Conservation (phyloP, 2,113 vertebrate genomes). For the Pseudonaja textilis region DNA sequence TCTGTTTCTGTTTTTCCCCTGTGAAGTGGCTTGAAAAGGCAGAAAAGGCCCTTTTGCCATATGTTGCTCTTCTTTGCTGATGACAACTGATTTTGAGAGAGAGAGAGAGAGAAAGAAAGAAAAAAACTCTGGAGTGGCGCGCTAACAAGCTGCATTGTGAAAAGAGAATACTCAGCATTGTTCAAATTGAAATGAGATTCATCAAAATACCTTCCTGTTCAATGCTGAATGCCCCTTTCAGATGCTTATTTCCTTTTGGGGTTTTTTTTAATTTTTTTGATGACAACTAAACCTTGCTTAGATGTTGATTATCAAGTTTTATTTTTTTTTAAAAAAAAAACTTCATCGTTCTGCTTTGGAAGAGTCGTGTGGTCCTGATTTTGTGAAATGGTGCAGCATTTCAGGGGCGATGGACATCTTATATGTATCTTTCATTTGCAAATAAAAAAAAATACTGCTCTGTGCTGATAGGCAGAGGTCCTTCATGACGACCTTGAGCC, state of each 20-base stretch:
- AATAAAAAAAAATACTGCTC: neutral
- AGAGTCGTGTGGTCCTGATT: neutral
- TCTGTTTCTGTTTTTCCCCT: neutral
- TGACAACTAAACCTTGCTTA: neutral
- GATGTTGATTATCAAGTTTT: neutral
- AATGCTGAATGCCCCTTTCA: neutral
- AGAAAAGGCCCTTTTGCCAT: neutral
- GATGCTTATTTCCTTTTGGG: neutral
- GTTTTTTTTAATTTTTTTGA: neutral
- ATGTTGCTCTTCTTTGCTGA: neutral
- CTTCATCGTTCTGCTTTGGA: neutral
- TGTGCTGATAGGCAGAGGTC: neutral
- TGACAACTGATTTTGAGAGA: neutral
- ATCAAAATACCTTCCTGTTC: neutral
- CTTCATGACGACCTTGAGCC: neutral
- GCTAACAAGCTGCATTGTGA: neutral
- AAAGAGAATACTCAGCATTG: neutral
- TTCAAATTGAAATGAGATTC: slow-evolving; percentile 4
- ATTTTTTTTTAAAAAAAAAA: neutral
- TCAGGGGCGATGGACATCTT: neutral
- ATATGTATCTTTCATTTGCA: neutral
- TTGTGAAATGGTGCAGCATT: neutral
- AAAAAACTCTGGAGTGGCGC: neutral
- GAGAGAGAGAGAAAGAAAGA: no score
- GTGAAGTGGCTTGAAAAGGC: neutral